phyloP scores from a whole-genome alignment of 2,113 vertebrate genomes.

The Vanacampus margaritifer region DNA sequence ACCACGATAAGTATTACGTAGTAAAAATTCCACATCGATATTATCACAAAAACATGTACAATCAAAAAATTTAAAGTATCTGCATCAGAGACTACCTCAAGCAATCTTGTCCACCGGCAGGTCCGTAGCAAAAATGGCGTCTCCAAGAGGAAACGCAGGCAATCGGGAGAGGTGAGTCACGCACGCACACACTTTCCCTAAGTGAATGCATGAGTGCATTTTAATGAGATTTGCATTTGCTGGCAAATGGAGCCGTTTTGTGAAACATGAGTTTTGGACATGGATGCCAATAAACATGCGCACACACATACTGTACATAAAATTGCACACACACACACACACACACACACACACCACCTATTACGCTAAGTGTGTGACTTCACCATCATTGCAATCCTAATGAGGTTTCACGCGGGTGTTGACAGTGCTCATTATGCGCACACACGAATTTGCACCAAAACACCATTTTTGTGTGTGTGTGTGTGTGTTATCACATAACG shows the following conservation, averaged over 20 bases:
- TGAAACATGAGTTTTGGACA: conserved; percentile 16
- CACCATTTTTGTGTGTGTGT: neutral
- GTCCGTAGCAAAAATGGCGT: conserved; percentile 23
- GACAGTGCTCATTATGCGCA: conserved; percentile 4
- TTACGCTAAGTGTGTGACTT: neutral
- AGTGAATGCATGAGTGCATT: conserved; percentile 47
- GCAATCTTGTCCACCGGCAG: conserved; percentile 16
- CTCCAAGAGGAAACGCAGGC: conserved; percentile 83
- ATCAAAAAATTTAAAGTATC: too few relatives aligned
- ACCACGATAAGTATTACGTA: too few relatives aligned
- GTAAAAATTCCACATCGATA: too few relatives aligned
- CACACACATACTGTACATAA: neutral
- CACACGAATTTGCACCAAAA: neutral
- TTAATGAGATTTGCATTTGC: conserved; percentile 61
- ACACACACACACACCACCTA: neutral
- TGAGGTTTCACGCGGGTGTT: neutral
- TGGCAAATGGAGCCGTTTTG: conserved; percentile 37
- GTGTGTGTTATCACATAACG: neutral
- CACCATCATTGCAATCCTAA: neutral
- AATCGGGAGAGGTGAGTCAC: conserved; percentile 77
- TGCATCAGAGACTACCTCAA: too few relatives aligned
- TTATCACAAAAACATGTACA: too few relatives aligned
- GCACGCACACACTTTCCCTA: conserved; percentile 5
- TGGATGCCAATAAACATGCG: neutral
- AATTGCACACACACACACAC: neutral